A percentile compares a stretch with the other conserved stretches of the same genome.
These are phyloP conservation scores for Lepidurus apus DNA, from an alignment of 1,140 invertebrate genomes.

Conservation along the genomic window DNA sequence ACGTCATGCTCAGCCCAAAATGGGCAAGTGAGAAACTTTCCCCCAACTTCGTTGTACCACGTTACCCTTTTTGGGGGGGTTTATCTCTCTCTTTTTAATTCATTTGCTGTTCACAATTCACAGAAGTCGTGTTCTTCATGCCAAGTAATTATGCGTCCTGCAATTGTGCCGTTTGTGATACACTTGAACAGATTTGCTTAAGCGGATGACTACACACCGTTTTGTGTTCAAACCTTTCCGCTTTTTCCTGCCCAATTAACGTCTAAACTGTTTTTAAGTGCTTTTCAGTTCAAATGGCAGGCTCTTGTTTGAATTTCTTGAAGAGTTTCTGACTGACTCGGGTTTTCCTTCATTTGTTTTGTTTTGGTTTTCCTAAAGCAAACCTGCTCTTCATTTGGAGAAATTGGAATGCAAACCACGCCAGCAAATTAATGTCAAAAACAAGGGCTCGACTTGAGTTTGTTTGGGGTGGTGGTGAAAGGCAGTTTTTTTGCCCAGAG, in stretches of 20 bases:
- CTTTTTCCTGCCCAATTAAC: neutral
- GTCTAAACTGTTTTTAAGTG: too few species aligned
- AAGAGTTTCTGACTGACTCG: neutral
- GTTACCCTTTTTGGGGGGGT: neutral
- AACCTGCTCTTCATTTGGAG: neutral
- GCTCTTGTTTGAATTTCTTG: too few species aligned
- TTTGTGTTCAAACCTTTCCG: neutral
- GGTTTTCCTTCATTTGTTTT: neutral
- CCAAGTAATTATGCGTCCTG: neutral
- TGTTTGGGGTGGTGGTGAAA: too few species aligned
- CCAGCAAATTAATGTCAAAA: neutral
- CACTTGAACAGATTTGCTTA: constrained; percentile 2
- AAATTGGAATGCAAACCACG: constrained; percentile 18
- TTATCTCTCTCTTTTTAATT: neutral
- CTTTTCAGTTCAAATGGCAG: too few species aligned
- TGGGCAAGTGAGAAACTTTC: constrained; percentile 21
- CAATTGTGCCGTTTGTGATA: neutral
- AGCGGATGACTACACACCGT: neutral
- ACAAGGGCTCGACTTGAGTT: neutral
- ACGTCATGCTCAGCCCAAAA: constrained; percentile 3
- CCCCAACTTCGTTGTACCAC: constrained; percentile 1
- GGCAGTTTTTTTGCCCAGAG: neutral
- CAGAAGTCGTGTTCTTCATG: neutral
- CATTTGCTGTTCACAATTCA: neutral
- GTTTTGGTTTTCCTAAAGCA: neutral